Evolutionary conservation across 1,140 invertebrate genomes (phyloP), one percentile per base, ranked within the genome.

Genomic region (Whitmania pigra): DNA sequence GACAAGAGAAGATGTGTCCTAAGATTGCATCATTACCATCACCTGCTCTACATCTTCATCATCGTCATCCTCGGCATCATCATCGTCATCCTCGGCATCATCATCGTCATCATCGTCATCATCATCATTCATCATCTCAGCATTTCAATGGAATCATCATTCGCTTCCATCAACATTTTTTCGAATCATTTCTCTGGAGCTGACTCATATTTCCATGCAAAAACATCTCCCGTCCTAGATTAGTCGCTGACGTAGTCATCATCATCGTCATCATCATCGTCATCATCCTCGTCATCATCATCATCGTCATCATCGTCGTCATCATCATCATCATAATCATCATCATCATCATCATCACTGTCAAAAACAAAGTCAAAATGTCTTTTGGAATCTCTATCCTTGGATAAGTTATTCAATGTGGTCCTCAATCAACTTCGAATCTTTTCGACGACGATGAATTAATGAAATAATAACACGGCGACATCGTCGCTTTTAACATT

Each of bases 21-120:
- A 6, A 43, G 40, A 43, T 43, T 43, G 13, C 57, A 63, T 13
- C 57, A 63, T 63, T 18, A 63, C 22, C 57, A 63, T 63, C 29
- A n/a, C n/a, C n/a, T n/a, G n/a, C n/a, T n/a, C n/a, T n/a, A n/a
- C n/a, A n/a, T n/a, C n/a, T n/a, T n/a, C n/a, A 57, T 57, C 54
- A 25, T 57, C 54, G 9, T 57, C 54, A 57, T 57, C 54, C 2
- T 57, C 54, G 9, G 2, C 54, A 25, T 57, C 54, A 57, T 57
- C 25, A 57, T 57, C 54, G 9, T 57, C 54, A 57, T 57, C 54
- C 2, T 57, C 54, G 9, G 2, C 54, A 25, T 57, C 54, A 25
- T 57, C 54, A 57, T 57, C 54, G 9, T 57, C 54, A 57, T 57
- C 54, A 57, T 57, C 54, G 9, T 57, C 54, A 57, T 57, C 54